Evolutionary conservation across 2,888 invertebrate species (phyloP), one percentile per base, ranked within the genome.

Genomic region (Spisula solida): DNA sequence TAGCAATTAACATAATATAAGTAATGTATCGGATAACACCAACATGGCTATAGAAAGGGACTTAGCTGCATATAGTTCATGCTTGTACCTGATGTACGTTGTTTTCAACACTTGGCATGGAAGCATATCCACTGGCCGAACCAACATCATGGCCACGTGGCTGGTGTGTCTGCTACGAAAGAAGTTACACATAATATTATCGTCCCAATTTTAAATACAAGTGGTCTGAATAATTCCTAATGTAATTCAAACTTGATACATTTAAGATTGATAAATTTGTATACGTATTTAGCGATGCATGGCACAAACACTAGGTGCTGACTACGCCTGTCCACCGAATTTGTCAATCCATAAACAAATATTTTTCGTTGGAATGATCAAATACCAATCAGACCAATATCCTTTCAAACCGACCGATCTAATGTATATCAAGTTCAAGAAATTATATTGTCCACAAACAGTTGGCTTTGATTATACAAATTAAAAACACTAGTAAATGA

Each of bases 41-140:
- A n/a, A n/a, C n/a, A n/a, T n/a, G n/a, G n/a, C n/a, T n/a, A n/a
- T n/a, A n/a, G n/a, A n/a, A n/a, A n/a, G n/a, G n/a, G n/a, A 5
- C 41, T 41, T 41, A 5, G 8, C 2, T 56, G 14, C n/a, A 12
- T 56, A 5, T 41, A 51, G 12, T 1, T 51, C 12, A 51, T 51
- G 12, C 51, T 8, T 51, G 51, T 60, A 60, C 60, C 60, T 60
- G 60, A 2, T 60, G 25, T 5, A 25, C 20, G 4, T 60, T 20
- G 8, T 20, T 70, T 31, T 70, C 29, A 31, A 70, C 70, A 14
- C 16, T 14, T 70, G 70, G 70, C 70, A 70, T 70, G 25, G 70
- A 70, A 31, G 70, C 70, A 70, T 70, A 70, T 18, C 70, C 70
- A 70, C 31, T 70, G 14, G 70, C 29, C 0, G 70, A 70, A 70